Evolutionary conservation across 2,888 invertebrate species (phyloP), one percentile per base, ranked within the genome.

Genomic region (Stenurella melanura): DNA sequence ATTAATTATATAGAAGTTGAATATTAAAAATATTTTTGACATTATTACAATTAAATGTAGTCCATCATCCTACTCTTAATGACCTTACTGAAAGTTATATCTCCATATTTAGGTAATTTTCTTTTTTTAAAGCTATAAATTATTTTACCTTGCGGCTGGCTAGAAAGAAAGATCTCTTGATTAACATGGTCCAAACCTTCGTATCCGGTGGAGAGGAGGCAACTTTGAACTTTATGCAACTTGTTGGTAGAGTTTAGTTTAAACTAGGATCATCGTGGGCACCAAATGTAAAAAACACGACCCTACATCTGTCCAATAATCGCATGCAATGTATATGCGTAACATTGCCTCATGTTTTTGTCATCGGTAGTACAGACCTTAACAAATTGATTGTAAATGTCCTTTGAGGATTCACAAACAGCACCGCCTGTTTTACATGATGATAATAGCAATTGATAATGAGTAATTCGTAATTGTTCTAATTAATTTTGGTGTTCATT

Each of bases 371-470:
- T 83, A 84, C 63, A 78, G 73, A 64, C 76, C 74, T 81, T 80
- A 80, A 83, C 82, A 83, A 84, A 84, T 84, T 84, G 84, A 84
- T 83, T 83, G 82, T 77, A 78, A 82, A 80, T 82, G 83, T 84
- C 84, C 83, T 82, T 82, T 79, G 84, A 83, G 83, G 78, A 82
- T 81, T 77, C 79, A 80, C 83, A 83, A 79, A 82, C 80, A 79
- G 79, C 74, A 79, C 81, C 82, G 82, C 82, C 80, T 83, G 84
- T 83, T 86, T 85, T 85, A 83, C 84, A 84, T 82, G 81, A 79
- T 78, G 85, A 85, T 85, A 84, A 83, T 83, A 75, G 81, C 83
- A 84, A 84, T 82, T 83, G 85, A 85, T 85, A 84, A 84, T 78
- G 81, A 78, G 73, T 76, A 78, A 76, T 81, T 76, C 75, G 82